Conservation (phyloP, 2,113 vertebrate species). For the Lutjanus erythropterus region DNA sequence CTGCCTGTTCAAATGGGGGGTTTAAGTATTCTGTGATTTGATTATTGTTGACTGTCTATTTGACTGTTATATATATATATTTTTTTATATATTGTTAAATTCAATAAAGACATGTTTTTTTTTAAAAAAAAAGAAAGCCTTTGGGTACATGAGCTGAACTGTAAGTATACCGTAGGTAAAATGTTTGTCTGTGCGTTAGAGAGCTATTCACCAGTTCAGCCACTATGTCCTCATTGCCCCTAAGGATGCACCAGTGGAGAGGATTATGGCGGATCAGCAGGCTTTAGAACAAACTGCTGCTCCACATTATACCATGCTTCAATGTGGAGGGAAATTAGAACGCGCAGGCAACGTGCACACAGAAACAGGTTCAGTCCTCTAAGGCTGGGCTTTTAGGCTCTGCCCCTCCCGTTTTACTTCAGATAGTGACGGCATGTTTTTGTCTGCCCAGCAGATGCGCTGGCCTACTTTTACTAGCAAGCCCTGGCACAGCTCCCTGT, state of each 20-base stretch:
- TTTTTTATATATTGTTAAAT: too few relatives aligned
- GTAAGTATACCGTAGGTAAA: neutral
- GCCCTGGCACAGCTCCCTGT: slow-evolving; percentile 59
- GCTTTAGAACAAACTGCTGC: slow-evolving; percentile 64
- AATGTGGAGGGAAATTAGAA: slow-evolving; percentile 25
- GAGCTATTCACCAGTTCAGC: slow-evolving; percentile 26
- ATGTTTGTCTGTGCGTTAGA: neutral
- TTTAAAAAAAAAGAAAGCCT: neutral
- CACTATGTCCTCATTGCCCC: slow-evolving; percentile 15
- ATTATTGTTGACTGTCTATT: too few relatives aligned
- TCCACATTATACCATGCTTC: slow-evolving; percentile 34
- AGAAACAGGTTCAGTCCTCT: neutral
- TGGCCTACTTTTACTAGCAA: slow-evolving; percentile 77
- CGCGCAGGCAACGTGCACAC: neutral
- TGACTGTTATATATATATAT: too few relatives aligned
- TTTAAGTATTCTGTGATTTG: too few relatives aligned
- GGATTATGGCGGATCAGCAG: slow-evolving; percentile 72
- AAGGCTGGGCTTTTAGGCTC: slow-evolving; percentile 15
- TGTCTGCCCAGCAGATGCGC: slow-evolving; percentile 65
- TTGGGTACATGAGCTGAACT: neutral
- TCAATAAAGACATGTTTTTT: too few relatives aligned
- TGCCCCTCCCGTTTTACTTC: neutral
- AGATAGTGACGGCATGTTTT: slow-evolving; percentile 58
- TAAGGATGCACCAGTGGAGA: slow-evolving; percentile 39
- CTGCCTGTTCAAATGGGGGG: too few relatives aligned